A percentile compares a stretch with the other conserved stretches of the same genome.
Evolutionary conservation across 2,888 invertebrate species (phyloP).

Genomic region (Phengaris alcon): DNA sequence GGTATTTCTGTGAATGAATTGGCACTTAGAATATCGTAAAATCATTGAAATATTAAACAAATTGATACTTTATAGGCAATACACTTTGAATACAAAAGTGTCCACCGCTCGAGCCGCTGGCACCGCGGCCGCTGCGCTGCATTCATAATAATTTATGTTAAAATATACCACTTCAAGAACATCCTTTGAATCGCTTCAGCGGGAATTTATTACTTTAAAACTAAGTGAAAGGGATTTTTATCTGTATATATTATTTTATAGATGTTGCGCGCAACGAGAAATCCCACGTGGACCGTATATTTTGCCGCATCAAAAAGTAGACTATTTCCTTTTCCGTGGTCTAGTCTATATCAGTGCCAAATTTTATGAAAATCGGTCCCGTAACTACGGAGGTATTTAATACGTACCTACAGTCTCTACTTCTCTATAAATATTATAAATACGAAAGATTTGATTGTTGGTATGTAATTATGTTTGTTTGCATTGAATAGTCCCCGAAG

Average conservation of each 20-base stretch:
- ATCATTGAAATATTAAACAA: constrained; percentile 5
- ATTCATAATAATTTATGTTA: constrained; percentile 27
- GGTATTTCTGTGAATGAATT: too few relatives aligned
- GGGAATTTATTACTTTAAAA: constrained; percentile 19
- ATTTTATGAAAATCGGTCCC: too few relatives aligned
- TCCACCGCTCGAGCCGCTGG: not conserved
- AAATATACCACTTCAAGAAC: constrained; percentile 27
- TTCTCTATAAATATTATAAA: too few relatives aligned
- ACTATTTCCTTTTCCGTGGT: too few relatives aligned
- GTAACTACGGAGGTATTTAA: too few relatives aligned
- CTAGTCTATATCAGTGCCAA: too few relatives aligned
- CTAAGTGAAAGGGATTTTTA: not conserved
- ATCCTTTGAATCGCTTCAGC: constrained; percentile 15
- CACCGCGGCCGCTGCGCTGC: not conserved
- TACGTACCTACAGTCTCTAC: too few relatives aligned
- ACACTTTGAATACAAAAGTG: not conserved
- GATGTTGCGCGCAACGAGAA: too few relatives aligned
- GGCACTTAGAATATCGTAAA: not conserved
- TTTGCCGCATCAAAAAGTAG: not conserved
- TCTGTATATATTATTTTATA: not conserved
- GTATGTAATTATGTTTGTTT: too few relatives aligned
- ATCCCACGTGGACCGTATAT: too few relatives aligned
- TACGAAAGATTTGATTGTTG: too few relatives aligned
- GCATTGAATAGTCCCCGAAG: too few relatives aligned
- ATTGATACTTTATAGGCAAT: not conserved